These are phyloP conservation scores for Heliocidaris tuberculata DNA, from an alignment of 35 echinoderm and acorn worm genomes.

Conservation along the genomic window DNA sequence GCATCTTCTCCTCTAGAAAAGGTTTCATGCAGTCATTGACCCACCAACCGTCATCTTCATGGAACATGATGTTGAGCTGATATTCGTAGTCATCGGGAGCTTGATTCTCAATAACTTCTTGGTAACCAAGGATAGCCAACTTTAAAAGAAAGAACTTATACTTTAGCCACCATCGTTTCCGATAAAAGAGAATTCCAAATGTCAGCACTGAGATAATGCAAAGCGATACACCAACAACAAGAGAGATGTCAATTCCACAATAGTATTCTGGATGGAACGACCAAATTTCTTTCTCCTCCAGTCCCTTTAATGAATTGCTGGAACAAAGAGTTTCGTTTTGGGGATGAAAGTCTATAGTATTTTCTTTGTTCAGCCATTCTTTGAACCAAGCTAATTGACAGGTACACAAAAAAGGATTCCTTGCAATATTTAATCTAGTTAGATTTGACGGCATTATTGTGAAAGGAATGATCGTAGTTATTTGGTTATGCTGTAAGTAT, in stretches of 20 bases:
- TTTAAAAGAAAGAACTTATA: background rate
- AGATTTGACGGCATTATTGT: background rate
- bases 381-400: background rate
- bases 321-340: background rate
- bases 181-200: background rate
- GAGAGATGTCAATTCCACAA: background rate
- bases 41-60: background rate
- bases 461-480: background rate
- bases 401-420: background rate
- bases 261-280: background rate
- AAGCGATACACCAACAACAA: background rate
- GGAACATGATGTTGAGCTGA: background rate
- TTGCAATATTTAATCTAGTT: background rate
- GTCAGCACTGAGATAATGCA: background rate
- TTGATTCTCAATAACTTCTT: background rate
- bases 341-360: background rate
- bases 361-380: background rate
- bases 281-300: background rate
- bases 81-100: background rate
- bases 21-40: background rate
- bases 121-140: background rate
- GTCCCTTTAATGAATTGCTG: background rate
- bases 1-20: background rate
- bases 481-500: background rate
- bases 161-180: background rate